Evolutionary conservation across 1,140 invertebrate species (phyloP), one percentile per base, ranked within the genome.

Genomic region (Drosophila obscura): DNA sequence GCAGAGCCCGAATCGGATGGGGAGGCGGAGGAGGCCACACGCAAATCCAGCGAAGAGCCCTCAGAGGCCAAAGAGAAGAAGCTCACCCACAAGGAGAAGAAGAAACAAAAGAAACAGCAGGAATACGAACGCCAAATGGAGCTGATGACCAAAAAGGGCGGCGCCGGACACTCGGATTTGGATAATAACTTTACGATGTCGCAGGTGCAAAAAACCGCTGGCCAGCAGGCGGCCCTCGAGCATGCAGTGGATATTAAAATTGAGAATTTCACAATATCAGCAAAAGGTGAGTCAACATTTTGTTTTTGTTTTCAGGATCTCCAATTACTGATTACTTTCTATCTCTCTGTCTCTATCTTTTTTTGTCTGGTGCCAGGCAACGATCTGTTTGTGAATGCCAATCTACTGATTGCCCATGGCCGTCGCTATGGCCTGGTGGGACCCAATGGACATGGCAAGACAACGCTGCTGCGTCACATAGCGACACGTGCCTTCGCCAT

Each of bases 391-490:
- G 96, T 98, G 9, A 99, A 99, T 93, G 99, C 99, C 1, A 97
- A 95, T 92, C 92, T 99, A 5, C 93, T 98, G 22, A 99, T 99
- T 77, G 97, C 98, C 4, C 95, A 97, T 87, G 97, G 98, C 0
- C 94, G 98, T 65, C 95, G 98, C 87, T 99, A 99, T 92, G 99
- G 99, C 90, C 93, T 99, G 5, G 98, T 99, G 24, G 99, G 99
- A 44, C 99, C 99, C 4, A 99, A 99, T 93, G 99, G 99, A 3
- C 98, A 99, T 93, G 99, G 99, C 11, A 99, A 99, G 94, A 99
- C 99, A n/a, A 99, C 99, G 0, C 91, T 99, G 13, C 92, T 99
- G 15, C 95, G 98, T 57, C 98, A 99, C 90, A 96, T 99, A 81
- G 96, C 96, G 6, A 95, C 95, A 56, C 93, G 97, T 85, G 95